Base-by-base conservation (phyloP, 2,113 vertebrate species). In the Peromyscus polionotus region DNA sequence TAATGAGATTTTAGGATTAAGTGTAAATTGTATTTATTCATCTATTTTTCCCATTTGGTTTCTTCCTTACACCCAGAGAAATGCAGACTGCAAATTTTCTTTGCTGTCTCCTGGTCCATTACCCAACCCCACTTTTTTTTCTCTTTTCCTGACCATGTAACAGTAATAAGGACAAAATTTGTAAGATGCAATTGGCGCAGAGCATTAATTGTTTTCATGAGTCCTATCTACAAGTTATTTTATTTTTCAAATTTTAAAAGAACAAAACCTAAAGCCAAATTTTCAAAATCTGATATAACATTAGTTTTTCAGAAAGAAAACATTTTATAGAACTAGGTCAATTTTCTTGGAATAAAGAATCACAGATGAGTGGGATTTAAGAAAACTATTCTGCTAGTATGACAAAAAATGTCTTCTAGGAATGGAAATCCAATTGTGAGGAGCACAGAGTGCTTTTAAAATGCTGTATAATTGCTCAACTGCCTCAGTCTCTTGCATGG, bases 1-100 rank as follows among this genome's bases (percentile, higher is more conserved):
- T 85, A 91, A 80, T 70, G 65, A 89, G 14, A 95, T 73, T 90
- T 96, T 70, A 84, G 57, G 20, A 84, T 95, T 65, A 96, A 61
- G 24, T n/a, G 17, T 75, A 94, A 93, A 90, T 72, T 93, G 20
- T 59, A 68, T 77, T 76, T 87, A 86, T 88, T 39, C 45, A 72
- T 91, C 36, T 51, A 33, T 17, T 85, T 93, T 97, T 89, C 48
- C 51, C 17, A 81, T 28, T 67, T 92, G 75, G n/a, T 12, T 76
- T 94, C 45, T 51, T 54, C 3, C 1, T 33, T 33, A 65, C 7
- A 61, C 17, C 26, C 45, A 51, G 77, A 70, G 10, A 9, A 70
- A 70, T 79, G 45, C 26, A 88, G 57, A 61, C 42, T 90, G 6
- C 28, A 83, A 54, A 86, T 26, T 67, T 91, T 73, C 36, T 65